Evolutionary conservation across 2,113 vertebrate genomes (phyloP), one percentile per base, ranked within the genome.

Genomic region (Willisornis vidua): DNA sequence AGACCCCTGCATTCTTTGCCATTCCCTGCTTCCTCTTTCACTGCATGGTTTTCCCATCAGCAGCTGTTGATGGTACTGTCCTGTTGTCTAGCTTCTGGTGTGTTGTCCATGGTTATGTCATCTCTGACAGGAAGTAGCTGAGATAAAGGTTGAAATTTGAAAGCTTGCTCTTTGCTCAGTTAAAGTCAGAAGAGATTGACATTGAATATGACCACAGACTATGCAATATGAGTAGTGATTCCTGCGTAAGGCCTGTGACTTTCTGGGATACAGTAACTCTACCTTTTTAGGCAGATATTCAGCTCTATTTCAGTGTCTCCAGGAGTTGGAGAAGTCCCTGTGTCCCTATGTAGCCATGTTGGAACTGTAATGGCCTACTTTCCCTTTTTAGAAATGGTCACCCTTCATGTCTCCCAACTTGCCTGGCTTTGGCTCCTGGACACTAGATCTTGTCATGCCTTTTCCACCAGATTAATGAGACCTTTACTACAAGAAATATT

Each of bases 381-480:
- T 91, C 85, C 43, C 31, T 6, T 93, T 96, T 86, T 86, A 77
- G 85, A 94, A 76, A 31, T 29, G 57, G 46, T 81, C 54, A 73
- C 73, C 62, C 74, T 63, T 90, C 10, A 1, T 12, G 66, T 57
- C 41, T 75, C 78, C 76, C 68, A 79, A 75, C 54, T 68, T 91
- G 85, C 65, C 35, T 74, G 55, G 33, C 55, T 88, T 94, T 93
- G 87, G 81, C 85, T 87, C 9, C 24, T 67, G 63, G 63, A 82
- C 59, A 45, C 55, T 87, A 87, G 51, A 54, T 83, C 59, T 85
- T 83, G 71, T 85, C 33, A 26, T 77, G 75, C 55, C 61, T 91
- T 90, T 94, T 80, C 72, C 79, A 54, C 29, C 43, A 59, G 74
- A 80, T 67, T 83, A 83, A 67, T 58, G 85, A 93, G 79, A 85